A percentile compares a stretch with the other conserved stretches of the same genome.
These are phyloP conservation scores for Sarcophaga subvicina DNA, from an alignment of 2,888 invertebrate genomes.

Conservation along the genomic window DNA sequence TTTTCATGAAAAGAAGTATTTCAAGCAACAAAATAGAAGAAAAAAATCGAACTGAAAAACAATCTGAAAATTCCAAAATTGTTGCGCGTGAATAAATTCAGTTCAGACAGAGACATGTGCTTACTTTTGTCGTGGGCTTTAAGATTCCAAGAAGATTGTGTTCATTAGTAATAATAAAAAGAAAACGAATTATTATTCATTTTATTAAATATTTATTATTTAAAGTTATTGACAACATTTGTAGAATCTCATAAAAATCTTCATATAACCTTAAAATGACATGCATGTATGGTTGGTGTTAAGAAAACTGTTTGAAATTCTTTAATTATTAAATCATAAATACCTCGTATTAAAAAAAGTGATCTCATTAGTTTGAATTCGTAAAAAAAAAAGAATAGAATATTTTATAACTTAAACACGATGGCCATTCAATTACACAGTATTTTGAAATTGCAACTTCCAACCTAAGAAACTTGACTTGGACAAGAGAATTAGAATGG, in stretches of 20 bases:
- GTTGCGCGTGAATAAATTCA: slow-evolving; percentile 64
- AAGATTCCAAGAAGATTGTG: not conserved
- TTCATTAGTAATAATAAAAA: too few species aligned
- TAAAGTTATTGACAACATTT: too few species aligned
- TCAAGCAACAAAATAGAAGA: slow-evolving; percentile 26
- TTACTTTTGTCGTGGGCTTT: not conserved
- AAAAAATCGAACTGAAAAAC: not conserved
- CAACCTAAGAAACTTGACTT: too few species aligned
- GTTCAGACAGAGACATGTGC: slow-evolving; percentile 28
- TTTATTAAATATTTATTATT: too few species aligned
- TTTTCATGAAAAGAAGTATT: slow-evolving; percentile 32
- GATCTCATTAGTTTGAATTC: not conserved
- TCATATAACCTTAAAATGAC: too few species aligned
- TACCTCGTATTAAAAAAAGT: not conserved
- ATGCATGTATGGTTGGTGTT: not conserved
- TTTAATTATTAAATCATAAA: not conserved
- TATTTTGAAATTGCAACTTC: too few species aligned
- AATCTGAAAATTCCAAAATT: slow-evolving; percentile 50
- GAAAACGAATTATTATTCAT: too few species aligned
- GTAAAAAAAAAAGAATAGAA: not conserved
- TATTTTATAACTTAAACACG: too few species aligned
- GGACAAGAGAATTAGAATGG: too few species aligned
- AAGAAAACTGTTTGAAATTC: not conserved
- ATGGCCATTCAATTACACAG: too few species aligned
- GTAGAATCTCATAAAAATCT: too few species aligned